These are phyloP conservation scores for Chironomus tentans DNA, from an alignment of 2,888 invertebrate species.

Conservation along the genomic window DNA sequence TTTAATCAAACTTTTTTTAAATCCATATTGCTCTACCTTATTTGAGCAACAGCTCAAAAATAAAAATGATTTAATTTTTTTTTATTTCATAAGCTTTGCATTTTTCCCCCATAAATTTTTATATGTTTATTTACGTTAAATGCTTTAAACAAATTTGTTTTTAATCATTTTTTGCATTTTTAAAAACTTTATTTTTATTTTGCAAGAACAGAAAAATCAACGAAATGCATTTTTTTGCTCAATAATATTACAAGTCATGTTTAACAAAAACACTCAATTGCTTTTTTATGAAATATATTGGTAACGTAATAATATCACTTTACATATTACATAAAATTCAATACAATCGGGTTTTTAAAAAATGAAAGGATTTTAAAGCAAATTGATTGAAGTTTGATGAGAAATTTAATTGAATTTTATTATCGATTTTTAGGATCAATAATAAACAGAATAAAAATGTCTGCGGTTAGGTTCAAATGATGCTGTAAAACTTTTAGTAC, in stretches of 20 bases:
- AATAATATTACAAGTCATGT: too few relatives aligned
- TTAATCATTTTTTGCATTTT: not conserved
- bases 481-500: too few relatives aligned
- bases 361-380: too few relatives aligned
- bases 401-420: too few relatives aligned
- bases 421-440: too few relatives aligned
- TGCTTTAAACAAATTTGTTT: not conserved
- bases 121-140: not conserved
- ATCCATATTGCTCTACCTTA: too few relatives aligned
- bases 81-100: not conserved
- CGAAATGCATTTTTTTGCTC: not conserved
- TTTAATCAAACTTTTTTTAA: too few relatives aligned
- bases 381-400: too few relatives aligned
- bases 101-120: not conserved
- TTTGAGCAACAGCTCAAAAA: not conserved
- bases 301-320: not conserved
- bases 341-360: too few relatives aligned
- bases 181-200: not conserved
- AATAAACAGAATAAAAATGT: too few relatives aligned
- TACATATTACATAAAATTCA: not conserved
- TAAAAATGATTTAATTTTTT: not conserved
- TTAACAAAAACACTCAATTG: not conserved
- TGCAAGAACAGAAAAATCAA: not conserved
- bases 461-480: too few relatives aligned
- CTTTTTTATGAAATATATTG: not conserved